A percentile compares a stretch with the other conserved stretches of the same genome.
phyloP scores from a whole-genome alignment of 2,797 vertebrate genomes.

The Babyrousa celebensis region DNA sequence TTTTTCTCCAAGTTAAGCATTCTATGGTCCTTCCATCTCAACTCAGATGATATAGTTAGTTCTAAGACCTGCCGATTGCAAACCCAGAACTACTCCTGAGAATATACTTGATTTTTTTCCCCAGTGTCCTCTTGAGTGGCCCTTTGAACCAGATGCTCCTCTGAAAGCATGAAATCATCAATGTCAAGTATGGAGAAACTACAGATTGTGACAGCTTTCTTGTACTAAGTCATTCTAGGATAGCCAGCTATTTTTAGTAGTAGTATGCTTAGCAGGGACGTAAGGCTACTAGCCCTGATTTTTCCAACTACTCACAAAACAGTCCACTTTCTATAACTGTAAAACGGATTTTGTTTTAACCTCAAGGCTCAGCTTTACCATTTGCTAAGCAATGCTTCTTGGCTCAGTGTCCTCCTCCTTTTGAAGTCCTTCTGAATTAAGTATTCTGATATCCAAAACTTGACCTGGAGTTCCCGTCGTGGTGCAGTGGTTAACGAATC shows the following conservation, averaged over 20 bases:
- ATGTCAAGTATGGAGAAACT: neutral
- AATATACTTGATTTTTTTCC: neutral
- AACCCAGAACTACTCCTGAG: neutral
- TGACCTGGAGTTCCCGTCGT: neutral
- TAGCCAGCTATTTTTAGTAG: constrained; percentile 47
- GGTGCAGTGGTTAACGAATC: no score
- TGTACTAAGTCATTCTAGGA: neutral
- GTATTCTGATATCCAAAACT: constrained; percentile 45
- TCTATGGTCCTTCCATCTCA: neutral
- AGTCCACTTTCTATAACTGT: neutral
- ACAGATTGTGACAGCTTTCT: neutral
- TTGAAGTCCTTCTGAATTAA: constrained; percentile 56
- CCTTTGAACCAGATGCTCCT: neutral
- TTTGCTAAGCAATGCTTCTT: constrained; percentile 2
- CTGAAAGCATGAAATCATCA: neutral
- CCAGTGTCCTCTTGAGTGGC: neutral
- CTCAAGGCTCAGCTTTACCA: constrained; percentile 10
- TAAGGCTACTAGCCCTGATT: neutral
- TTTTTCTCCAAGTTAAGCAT: constrained; percentile 31
- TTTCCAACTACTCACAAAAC: constrained; percentile 16
- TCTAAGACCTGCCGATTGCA: neutral
- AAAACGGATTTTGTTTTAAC: constrained; percentile 69
- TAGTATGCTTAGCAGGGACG: constrained; percentile 17
- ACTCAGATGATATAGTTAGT: constrained; percentile 54
- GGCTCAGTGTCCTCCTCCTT: neutral